Base-by-base conservation (phyloP, 92 coral and sea anemone genomes). In the Isaurus tuberculatus region DNA sequence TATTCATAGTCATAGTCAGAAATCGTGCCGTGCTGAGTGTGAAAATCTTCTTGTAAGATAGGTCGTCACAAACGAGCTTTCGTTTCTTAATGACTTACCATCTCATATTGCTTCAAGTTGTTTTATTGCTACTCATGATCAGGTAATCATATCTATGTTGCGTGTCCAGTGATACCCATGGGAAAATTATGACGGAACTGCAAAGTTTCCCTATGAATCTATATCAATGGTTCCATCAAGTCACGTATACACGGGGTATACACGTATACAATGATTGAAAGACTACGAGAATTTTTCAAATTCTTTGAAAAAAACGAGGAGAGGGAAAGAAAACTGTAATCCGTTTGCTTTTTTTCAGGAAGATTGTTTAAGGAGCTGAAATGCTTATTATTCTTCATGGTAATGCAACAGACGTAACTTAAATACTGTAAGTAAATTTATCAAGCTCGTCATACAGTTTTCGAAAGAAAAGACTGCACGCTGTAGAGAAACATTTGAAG, bases 91-190 rank as follows among this genome's bases (percentile, higher is more conserved):
- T 19, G 63, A 55, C 9, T 5, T 20, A 55, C 25, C 27, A 17
- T 20, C n/a, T 22, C 63, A 3, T 55, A n/a, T 55, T 55, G 26
- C 63, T 55, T 55, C 63, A 55, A 55, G 4, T 46, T 22, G 6
- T 55, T 55, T n/a, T 26, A 55, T 55, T n/a, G 63, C n/a, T 55
- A n/a, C 63, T 55, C 22, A n/a, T n/a, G n/a, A n/a, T n/a, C n/a
- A 55, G 7, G 63, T 55, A 17, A 55, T 55, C 23, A 22, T 55
- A 55, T 55, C 63, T 6, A 1, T 19, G 63, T 22, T 55, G 25
- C 9, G 58, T 9, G 58, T 49, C 58, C 5, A 49, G 58, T 55
- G 63, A 55, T 55, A 55, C 27, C 63, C 63, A 55, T 55, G 63
- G 8, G 63, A 55, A 55, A 55, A 55, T 22, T 22, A n/a, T 22